Evolutionary conservation across 2,113 vertebrate species (phyloP), one percentile per base, ranked within the genome.

Genomic region (Agapornis roseicollis): DNA sequence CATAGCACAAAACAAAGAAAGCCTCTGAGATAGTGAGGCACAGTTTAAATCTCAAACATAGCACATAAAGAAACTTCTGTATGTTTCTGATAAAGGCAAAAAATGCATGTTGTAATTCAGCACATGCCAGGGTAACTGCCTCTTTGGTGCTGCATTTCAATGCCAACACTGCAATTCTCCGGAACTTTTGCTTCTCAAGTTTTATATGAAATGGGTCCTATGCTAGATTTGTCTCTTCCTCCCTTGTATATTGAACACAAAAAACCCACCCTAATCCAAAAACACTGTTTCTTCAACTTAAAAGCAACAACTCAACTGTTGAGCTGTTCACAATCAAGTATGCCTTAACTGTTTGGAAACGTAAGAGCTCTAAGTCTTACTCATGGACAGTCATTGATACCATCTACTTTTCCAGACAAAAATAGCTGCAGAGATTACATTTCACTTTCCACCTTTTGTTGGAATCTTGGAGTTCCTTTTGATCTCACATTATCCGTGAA

Each of bases 401-500:
- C 58, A 85, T 63, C 69, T 50, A 64, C 31, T 88, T 69, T 69
- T 90, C 80, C 79, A 85, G 88, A 94, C 46, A 94, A 93, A 97
- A 95, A 96, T 95, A 96, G 95, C 95, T 78, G 25, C 56, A 63
- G 64, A 70, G 81, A 96, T 95, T 95, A 73, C 46, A 55, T 96
- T 96, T 97, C 95, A 93, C 70, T 94, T 92, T 92, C 79, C 79
- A 94, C 76, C 84, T 95, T 96, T 85, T 87, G 49, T 13, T 94
- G 94, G 96, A 93, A 95, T 91, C 91, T 65, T 60, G 79, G 41
- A 12, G 86, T 82, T 96, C 88, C 87, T 92, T 96, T 96, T 96
- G 90, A 97, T 97, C 96, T 93, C 56, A 86, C 89, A 76, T 95
- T 94, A 94, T 77, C 86, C 88, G 50, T 12, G 80, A 91, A 88